Conservation (phyloP, 2,888 invertebrate genomes). For the Frankliniella fusca region DNA sequence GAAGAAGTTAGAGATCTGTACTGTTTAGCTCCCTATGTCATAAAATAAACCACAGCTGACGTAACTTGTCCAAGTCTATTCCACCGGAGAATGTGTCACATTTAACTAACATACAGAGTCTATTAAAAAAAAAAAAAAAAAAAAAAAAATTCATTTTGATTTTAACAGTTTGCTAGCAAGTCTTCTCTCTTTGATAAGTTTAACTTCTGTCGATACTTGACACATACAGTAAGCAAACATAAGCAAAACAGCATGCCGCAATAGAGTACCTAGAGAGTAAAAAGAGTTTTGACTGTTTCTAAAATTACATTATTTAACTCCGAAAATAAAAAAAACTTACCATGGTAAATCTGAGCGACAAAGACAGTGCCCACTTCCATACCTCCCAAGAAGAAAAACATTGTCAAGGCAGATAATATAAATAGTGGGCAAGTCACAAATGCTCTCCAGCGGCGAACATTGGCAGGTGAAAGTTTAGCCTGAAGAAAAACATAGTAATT, state of each 20-base stretch:
- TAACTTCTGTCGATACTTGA: slow-evolving; percentile 54
- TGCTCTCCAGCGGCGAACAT: slow-evolving; percentile 62
- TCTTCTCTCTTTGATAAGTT: slow-evolving; percentile 35
- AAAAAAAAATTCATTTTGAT: neutral
- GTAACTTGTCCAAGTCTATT: neutral
- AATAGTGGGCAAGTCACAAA: slow-evolving; percentile 68
- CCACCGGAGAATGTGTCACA: neutral
- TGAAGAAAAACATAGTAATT: slow-evolving; percentile 28
- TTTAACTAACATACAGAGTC: neutral
- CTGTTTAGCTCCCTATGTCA: neutral
- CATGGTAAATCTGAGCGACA: slow-evolving; percentile 56
- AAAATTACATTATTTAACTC: slow-evolving; percentile 30
- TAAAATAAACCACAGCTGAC: slow-evolving; percentile 10
- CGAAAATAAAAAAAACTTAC: slow-evolving; percentile 46
- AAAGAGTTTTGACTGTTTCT: slow-evolving; percentile 32
- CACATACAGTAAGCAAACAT: slow-evolving; percentile 55
- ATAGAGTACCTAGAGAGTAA: slow-evolving; percentile 45
- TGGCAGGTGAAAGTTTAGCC: slow-evolving; percentile 41
- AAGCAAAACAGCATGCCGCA: slow-evolving; percentile 45
- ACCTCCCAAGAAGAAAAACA: slow-evolving; percentile 82
- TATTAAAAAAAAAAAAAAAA: too few relatives aligned
- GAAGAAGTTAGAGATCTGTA: slow-evolving; percentile 2
- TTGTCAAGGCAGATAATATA: slow-evolving; percentile 75
- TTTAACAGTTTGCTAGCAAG: neutral
- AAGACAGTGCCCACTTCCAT: slow-evolving; percentile 68